These are phyloP conservation scores for Propsilocerus akamusi DNA, from an alignment of 1,140 invertebrate species.

Conservation along the genomic window DNA sequence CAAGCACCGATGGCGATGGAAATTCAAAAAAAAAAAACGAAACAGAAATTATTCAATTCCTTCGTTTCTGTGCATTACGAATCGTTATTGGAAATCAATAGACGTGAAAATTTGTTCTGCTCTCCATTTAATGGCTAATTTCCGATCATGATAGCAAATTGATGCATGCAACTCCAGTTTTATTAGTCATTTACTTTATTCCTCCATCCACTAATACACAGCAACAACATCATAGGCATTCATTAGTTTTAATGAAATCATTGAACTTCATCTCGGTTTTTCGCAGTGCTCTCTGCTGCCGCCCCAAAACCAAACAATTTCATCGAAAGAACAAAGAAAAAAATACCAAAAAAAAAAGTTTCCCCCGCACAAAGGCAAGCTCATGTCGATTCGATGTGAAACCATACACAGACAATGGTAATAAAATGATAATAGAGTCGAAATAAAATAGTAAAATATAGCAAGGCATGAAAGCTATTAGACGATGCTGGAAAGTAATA, in stretches of 20 bases:
- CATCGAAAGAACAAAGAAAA: too few species aligned
- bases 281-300: neutral
- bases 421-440: neutral
- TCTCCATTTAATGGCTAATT: neutral
- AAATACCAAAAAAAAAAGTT: too few species aligned
- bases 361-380: too few species aligned
- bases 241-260: conserved; percentile 1
- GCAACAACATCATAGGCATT: neutral
- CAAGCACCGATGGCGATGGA: too few species aligned
- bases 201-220: neutral
- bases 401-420: neutral
- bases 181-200: neutral
- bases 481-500: neutral
- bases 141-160: conserved; percentile 3
- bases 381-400: neutral
- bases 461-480: neutral
- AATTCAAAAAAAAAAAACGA: too few species aligned
- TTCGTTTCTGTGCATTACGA: too few species aligned
- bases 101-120: too few species aligned
- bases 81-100: neutral
- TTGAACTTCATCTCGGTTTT: neutral
- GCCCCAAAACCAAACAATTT: neutral
- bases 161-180: neutral
- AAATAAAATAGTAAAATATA: conserved; percentile 1
- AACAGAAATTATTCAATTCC: too few species aligned